phyloP scores from a whole-genome alignment of 1,140 invertebrate genomes.

The Trialeurodes vaporariorum region DNA sequence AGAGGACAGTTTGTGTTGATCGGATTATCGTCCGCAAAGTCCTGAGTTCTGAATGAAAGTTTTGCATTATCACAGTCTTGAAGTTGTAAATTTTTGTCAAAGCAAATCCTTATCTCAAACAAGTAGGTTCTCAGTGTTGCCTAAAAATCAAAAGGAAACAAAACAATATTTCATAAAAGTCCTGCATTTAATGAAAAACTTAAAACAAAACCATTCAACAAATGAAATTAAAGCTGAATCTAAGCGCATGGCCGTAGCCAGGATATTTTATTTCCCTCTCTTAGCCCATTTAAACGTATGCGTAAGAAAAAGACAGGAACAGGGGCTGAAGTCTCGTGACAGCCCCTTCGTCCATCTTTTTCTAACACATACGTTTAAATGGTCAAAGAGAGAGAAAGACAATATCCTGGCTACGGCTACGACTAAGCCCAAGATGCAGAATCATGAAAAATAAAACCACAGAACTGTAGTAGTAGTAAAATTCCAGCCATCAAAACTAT shows the following conservation, averaged over 20 bases:
- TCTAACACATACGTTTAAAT: too few species aligned
- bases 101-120: constrained; percentile 23
- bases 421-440: too few species aligned
- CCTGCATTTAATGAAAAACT: neutral
- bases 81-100: constrained; percentile 21
- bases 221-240: too few species aligned
- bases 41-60: neutral
- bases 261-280: too few species aligned
- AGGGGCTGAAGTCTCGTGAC: too few species aligned
- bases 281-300: neutral
- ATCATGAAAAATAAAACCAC: too few species aligned
- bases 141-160: constrained; percentile 8
- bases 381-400: too few species aligned
- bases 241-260: too few species aligned
- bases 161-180: neutral
- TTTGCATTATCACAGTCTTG: constrained; percentile 23
- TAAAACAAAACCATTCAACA: neutral
- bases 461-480: too few species aligned
- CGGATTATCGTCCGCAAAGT: neutral
- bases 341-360: too few species aligned
- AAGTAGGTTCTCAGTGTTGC: constrained; percentile 17
- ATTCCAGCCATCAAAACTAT: too few species aligned
- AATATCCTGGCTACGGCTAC: too few species aligned
- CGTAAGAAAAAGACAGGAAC: neutral
- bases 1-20: constrained; percentile 10